Conservation (phyloP, 2,888 invertebrate genomes). For the Pseudoips prasinana region DNA sequence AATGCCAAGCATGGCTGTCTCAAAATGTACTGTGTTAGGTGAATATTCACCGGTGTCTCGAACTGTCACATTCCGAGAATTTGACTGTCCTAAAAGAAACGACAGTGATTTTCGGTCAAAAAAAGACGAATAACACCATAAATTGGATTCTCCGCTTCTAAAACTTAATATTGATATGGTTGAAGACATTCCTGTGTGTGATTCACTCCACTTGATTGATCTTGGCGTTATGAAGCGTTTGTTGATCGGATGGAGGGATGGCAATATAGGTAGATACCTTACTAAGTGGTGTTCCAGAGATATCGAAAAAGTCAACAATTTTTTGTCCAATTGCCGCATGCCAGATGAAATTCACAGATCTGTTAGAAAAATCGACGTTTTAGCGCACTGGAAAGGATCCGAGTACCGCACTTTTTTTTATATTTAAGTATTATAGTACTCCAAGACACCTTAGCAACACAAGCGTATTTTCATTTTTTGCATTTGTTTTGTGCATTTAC, state of each 20-base stretch:
- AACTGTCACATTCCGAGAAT: conserved; percentile 18
- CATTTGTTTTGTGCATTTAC: conserved; percentile 23
- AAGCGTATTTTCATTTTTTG: conserved; percentile 23
- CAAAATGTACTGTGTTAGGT: conserved; percentile 24
- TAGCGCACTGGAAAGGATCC: conserved; percentile 26
- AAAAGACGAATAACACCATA: conserved; percentile 9
- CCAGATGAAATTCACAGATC: conserved; percentile 25
- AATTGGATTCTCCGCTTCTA: conserved; percentile 7
- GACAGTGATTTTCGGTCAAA: conserved; percentile 3
- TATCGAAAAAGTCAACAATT: conserved; percentile 13
- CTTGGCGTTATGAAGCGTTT: conserved; percentile 22
- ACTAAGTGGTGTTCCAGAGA: conserved; percentile 10
- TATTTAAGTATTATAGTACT: conserved; percentile 6
- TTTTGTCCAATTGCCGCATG: conserved; percentile 11
- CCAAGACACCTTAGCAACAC: conserved; percentile 1
- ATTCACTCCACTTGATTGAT: conserved; percentile 21
- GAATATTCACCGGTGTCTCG: conserved; percentile 27
- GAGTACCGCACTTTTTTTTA: conserved; percentile 15
- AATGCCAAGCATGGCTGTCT: conserved; percentile 23
- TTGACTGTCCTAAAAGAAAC: conserved; percentile 4
- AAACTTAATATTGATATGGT: conserved; percentile 23
- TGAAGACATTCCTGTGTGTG: conserved; percentile 20
- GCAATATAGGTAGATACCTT: conserved; percentile 2
- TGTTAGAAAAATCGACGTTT: conserved; percentile 14
- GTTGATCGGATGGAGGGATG: conserved; percentile 16